Evolutionary conservation across 2,113 vertebrate species (phyloP).

Genomic region (Felis catus): F.catus_Fca126_mat1.0 CM031420.1:145277001-145277500

Average conservation of each 20-base stretch:
- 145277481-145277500: not conserved
- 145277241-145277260: not conserved
- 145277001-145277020: constrained; percentile 25
- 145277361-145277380: not conserved
- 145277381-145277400: not conserved
- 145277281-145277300: not conserved
- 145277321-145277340: not conserved
- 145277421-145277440: not conserved
- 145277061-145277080: not conserved
- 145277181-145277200: not conserved
- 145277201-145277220: not conserved
- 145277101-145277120: not conserved
- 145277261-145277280: not conserved
- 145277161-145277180: not conserved
- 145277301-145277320: not conserved
- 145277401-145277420: not conserved
- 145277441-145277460: not conserved
- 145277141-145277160: not conserved
- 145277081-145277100: not conserved
- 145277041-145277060: not conserved
- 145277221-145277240: not conserved
- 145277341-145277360: not conserved
- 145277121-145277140: not conserved
- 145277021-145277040: constrained; percentile 13
- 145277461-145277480: not conserved